A percentile compares a stretch with the other conserved stretches of the same genome.
These are phyloP conservation scores for Drosophila seclusa DNA, from an alignment of 2,888 invertebrate genomes.

Conservation along the genomic window DNA sequence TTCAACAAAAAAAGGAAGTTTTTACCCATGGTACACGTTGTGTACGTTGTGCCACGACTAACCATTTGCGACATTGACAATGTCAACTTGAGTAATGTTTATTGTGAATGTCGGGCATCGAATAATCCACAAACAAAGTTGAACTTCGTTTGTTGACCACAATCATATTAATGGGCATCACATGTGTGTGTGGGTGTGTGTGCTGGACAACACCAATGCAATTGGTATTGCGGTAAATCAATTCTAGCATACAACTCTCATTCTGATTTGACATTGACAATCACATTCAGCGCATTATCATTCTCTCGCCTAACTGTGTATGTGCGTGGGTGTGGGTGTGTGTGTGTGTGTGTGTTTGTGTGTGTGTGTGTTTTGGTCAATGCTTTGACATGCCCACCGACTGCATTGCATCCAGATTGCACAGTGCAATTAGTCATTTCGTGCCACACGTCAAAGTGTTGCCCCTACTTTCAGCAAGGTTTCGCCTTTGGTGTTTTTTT, in stretches of 20 bases:
- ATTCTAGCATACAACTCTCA: conserved; percentile 27
- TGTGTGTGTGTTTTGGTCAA: conserved; percentile 4
- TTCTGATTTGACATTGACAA: conserved; percentile 18
- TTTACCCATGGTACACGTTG: conserved; percentile 25
- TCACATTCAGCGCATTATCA: not conserved
- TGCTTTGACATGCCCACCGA: not conserved
- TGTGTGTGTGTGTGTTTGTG: not conserved
- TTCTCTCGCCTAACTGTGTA: not conserved
- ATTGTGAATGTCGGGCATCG: conserved; percentile 32
- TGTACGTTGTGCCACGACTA: conserved; percentile 7
- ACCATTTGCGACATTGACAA: conserved; percentile 54
- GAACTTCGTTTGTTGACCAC: conserved; percentile 37
- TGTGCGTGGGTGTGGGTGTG: not conserved
- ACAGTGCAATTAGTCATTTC: conserved; percentile 53
- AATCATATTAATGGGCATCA: conserved; percentile 60
- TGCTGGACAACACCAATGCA: conserved; percentile 31
- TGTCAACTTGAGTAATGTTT: conserved; percentile 46
- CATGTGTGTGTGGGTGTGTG: conserved; percentile 11
- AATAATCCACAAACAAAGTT: conserved; percentile 23
- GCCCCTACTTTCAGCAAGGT: not conserved
- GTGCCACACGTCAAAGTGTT: conserved; percentile 42
- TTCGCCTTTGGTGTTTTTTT: not conserved
- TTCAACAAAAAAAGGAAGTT: not conserved
- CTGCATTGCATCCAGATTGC: conserved; percentile 36
- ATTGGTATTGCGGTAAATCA: conserved; percentile 51